Percentiles rank a stretch among this genome's conserved stretches.
phyloP scores from a whole-genome alignment of 2,888 invertebrate genomes.

The Cabera pusaria region DNA sequence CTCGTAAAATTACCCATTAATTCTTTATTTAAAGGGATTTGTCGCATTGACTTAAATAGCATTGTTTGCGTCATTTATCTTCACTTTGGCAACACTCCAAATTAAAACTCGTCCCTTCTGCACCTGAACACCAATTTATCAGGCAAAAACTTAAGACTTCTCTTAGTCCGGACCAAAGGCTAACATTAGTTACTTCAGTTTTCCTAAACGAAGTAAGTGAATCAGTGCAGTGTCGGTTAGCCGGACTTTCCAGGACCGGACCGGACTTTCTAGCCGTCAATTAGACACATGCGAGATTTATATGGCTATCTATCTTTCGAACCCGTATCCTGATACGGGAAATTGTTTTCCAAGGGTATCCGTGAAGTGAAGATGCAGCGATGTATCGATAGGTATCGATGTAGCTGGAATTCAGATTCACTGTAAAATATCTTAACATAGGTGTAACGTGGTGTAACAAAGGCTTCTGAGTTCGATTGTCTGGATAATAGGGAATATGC shows the following conservation, averaged over 20 bases:
- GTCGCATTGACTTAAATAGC: conserved; percentile 8
- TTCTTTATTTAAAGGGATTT: conserved; percentile 8
- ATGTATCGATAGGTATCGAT: conserved; percentile 8
- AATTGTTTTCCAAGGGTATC: conserved; percentile 65
- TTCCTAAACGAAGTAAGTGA: conserved; percentile 56
- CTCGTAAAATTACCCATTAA: conserved; percentile 1
- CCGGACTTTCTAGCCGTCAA: conserved; percentile 59
- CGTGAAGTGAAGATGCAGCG: conserved; percentile 8
- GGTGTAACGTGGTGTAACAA: too few species aligned
- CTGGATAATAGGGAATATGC: too few species aligned
- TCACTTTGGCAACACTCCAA: conserved; percentile 18
- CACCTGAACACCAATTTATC: conserved; percentile 26
- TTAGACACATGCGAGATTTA: conserved; percentile 77
- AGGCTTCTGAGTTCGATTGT: too few species aligned
- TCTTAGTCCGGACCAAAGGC: conserved; percentile 26
- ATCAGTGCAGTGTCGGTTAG: conserved; percentile 49
- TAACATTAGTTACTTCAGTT: conserved; percentile 40
- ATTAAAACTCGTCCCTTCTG: conserved; percentile 17
- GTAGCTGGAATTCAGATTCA: too few species aligned
- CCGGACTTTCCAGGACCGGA: conserved; percentile 43
- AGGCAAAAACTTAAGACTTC: conserved; percentile 13
- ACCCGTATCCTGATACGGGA: conserved; percentile 50
- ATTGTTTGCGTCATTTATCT: conserved; percentile 15
- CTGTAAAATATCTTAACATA: too few species aligned
- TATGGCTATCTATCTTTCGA: conserved; percentile 72